phyloP scores from a whole-genome alignment of 2,888 invertebrate genomes.

The Hydroisotoma schaefferi region DNA sequence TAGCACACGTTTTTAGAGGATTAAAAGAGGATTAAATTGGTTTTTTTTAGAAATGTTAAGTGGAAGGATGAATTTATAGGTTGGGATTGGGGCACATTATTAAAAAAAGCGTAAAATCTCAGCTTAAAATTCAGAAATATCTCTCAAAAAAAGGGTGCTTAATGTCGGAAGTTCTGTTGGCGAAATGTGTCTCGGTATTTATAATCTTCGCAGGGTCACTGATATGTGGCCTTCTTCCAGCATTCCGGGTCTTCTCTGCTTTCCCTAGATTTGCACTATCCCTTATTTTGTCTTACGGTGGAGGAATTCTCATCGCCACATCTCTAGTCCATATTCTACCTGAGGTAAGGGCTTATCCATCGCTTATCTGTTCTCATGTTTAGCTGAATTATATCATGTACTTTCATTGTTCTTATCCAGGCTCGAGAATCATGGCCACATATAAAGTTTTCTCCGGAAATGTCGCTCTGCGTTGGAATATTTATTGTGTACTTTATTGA shows the following conservation, averaged over 20 bases:
- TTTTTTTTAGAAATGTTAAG: too few species aligned
- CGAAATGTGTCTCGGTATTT: conserved; percentile 45
- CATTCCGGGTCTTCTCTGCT: conserved; percentile 44
- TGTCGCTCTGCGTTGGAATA: conserved; percentile 47
- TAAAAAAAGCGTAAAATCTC: too few species aligned
- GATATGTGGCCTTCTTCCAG: conserved; percentile 47
- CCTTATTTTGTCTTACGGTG: conserved; percentile 71
- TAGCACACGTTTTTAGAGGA: too few species aligned
- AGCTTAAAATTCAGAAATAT: too few species aligned
- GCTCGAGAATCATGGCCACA: conserved; percentile 46
- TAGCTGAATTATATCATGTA: conserved; percentile 5
- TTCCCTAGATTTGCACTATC: conserved; percentile 56
- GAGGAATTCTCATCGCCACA: conserved; percentile 73
- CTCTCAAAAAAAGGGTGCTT: too few species aligned
- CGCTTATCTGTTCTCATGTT: neutral
- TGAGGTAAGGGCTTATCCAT: too few species aligned
- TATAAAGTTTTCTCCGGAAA: conserved; percentile 41
- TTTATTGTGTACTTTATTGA: conserved; percentile 47
- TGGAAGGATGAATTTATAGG: too few species aligned
- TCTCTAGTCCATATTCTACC: conserved; percentile 74
- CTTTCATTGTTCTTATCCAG: conserved; percentile 19
- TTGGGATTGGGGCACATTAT: too few species aligned
- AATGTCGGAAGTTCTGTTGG: conserved; percentile 44
- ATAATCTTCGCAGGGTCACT: conserved; percentile 47
- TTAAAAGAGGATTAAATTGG: too few species aligned